Evolutionary conservation across 2,113 vertebrate species (phyloP).

Genomic region (Picathartes gymnocephalus): DNA sequence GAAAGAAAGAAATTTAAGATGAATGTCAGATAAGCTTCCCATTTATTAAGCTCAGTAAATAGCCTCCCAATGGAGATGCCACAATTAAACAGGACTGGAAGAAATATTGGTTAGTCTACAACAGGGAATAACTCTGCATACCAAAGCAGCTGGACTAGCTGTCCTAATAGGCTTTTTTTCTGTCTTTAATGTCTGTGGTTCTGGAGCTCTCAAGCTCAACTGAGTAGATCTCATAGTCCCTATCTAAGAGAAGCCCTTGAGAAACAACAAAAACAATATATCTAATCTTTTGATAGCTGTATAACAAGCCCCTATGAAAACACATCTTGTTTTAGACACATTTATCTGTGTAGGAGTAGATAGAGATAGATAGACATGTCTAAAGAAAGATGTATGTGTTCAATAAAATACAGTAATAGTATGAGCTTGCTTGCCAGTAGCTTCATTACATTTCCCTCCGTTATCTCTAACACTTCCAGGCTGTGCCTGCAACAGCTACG

Average conservation of each 20-base stretch:
- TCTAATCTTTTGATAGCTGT: constrained; percentile 42
- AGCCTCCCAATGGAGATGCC: constrained; percentile 43
- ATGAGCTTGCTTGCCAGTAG: neutral
- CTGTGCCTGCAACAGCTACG: neutral
- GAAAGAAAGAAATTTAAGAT: constrained; percentile 48
- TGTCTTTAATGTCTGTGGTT: neutral
- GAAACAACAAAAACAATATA: constrained; percentile 34
- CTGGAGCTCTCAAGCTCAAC: neutral
- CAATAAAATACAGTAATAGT: constrained; percentile 29
- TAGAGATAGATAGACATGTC: constrained; percentile 33
- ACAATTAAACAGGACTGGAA: constrained; percentile 54
- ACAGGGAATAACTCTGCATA: constrained; percentile 45
- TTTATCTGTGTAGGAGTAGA: constrained; percentile 47
- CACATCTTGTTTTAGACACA: constrained; percentile 41
- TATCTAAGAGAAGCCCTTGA: constrained; percentile 19
- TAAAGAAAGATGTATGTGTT: constrained; percentile 32
- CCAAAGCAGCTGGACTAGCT: constrained; percentile 18
- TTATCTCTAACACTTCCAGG: neutral
- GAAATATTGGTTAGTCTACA: constrained; percentile 56
- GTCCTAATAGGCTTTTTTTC: neutral
- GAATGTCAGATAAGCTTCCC: constrained; percentile 58
- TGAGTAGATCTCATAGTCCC: neutral
- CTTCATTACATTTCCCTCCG: neutral
- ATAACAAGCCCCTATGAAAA: constrained; percentile 58
- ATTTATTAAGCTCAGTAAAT: constrained; percentile 55